Evolutionary conservation across 2,113 vertebrate genomes (phyloP).

Genomic region (Podocnemis expansa): DNA sequence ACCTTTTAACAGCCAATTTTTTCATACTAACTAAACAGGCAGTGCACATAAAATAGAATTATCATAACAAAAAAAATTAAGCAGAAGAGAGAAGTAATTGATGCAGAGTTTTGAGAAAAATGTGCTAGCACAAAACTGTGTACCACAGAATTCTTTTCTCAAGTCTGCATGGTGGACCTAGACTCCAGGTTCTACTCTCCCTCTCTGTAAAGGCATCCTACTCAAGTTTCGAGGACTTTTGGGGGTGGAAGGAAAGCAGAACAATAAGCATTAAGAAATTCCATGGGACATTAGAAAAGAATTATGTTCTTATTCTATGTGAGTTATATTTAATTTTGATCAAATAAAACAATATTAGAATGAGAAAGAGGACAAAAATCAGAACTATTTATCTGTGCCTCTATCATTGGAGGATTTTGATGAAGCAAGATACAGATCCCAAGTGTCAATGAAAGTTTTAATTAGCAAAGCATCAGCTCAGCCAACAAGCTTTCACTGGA

Average conservation of each 20-base stretch:
- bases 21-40: not conserved
- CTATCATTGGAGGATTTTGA: not conserved
- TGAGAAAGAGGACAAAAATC: not conserved
- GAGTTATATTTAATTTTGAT: not conserved
- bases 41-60: not conserved
- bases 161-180: not conserved
- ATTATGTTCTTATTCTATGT: not conserved
- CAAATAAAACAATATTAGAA: not conserved
- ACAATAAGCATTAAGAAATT: not conserved
- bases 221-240: not conserved
- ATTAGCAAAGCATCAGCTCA: rapidly evolving
- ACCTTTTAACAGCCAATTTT: not conserved
- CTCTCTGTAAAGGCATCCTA: not conserved
- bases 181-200: not conserved
- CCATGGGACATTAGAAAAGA: not conserved
- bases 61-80: not conserved
- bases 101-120: not conserved
- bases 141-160: rapidly evolving
- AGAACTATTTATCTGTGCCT: not conserved
- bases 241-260: not conserved
- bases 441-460: rapidly evolving
- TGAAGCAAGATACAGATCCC: not conserved
- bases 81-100: not conserved
- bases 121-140: not conserved
- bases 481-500: not conserved